A percentile compares a stretch with the other conserved stretches of the same genome.
Evolutionary conservation across 2,888 invertebrate genomes (phyloP).

Genomic region (Acrobasis consociella): DNA sequence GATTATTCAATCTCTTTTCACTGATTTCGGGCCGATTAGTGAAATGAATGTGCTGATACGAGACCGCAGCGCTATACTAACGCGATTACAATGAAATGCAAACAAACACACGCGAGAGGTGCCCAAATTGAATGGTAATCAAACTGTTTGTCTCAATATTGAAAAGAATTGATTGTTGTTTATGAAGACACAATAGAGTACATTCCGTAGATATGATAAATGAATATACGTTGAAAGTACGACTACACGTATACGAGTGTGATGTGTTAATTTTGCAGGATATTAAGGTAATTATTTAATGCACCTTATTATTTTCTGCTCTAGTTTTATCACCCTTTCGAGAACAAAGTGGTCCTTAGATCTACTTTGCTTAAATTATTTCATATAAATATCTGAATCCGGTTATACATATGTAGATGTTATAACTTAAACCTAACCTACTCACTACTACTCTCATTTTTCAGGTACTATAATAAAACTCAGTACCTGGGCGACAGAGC

Average conservation of each 20-base stretch:
- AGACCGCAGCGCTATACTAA: background rate
- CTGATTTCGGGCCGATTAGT: slow-evolving; percentile 1
- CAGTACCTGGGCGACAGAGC: no score
- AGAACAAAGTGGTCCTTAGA: no score
- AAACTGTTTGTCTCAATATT: slow-evolving; percentile 14
- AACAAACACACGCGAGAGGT: slow-evolving; percentile 12
- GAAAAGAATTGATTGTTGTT: slow-evolving; percentile 11
- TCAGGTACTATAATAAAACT: no score
- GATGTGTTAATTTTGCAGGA: no score
- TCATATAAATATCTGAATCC: no score
- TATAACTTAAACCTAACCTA: no score
- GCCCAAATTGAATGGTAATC: slow-evolving; percentile 18
- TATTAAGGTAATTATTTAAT: background rate
- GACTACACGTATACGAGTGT: no score
- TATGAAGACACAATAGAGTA: background rate
- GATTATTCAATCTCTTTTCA: background rate
- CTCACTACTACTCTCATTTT: no score
- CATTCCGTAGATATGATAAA: slow-evolving; percentile 5
- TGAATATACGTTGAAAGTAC: background rate
- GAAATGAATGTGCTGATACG: background rate
- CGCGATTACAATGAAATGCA: slow-evolving; percentile 9
- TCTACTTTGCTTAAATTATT: no score
- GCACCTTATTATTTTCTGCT: background rate
- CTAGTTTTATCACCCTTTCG: no score
- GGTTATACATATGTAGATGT: no score